phyloP scores from a whole-genome alignment of 1,140 invertebrate genomes.

The Spodoptera frugiperda region DNA sequence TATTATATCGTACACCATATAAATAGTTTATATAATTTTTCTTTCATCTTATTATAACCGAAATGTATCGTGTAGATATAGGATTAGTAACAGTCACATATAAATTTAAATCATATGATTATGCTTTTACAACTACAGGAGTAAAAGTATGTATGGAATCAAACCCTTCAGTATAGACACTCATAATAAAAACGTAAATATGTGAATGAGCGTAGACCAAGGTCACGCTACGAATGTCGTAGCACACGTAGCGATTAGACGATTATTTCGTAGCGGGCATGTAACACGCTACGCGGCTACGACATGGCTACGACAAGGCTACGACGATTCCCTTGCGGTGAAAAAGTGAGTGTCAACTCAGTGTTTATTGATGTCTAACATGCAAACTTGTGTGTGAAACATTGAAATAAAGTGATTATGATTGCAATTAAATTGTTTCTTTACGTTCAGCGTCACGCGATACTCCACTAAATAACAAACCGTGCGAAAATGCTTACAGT shows the following conservation, averaged over 20 bases:
- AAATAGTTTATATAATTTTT: no score
- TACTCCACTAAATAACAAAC: not conserved
- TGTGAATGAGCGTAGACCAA: constrained; percentile 7
- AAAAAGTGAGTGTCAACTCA: constrained; percentile 16
- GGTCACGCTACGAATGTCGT: constrained; percentile 20
- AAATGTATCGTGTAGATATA: no score
- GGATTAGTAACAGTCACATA: no score
- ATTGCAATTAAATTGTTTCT: constrained; percentile 11
- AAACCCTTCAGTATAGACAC: no score
- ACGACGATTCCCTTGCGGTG: constrained; percentile 1
- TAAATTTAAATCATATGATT: no score
- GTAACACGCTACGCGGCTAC: constrained; percentile 16
- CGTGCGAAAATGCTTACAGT: not conserved
- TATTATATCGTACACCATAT: no score
- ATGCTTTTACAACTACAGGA: no score
- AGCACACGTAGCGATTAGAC: constrained; percentile 13
- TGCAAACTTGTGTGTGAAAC: constrained; percentile 30
- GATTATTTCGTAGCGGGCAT: constrained; percentile 20
- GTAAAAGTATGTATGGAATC: no score
- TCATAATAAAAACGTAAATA: not conserved
- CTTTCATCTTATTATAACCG: no score
- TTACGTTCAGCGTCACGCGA: not conserved
- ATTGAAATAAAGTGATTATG: constrained; percentile 21
- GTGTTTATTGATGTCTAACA: constrained; percentile 10
- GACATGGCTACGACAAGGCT: not conserved